Base-by-base conservation (phyloP, 2,888 invertebrate genomes). In the Athripsodes cinereus region DNA sequence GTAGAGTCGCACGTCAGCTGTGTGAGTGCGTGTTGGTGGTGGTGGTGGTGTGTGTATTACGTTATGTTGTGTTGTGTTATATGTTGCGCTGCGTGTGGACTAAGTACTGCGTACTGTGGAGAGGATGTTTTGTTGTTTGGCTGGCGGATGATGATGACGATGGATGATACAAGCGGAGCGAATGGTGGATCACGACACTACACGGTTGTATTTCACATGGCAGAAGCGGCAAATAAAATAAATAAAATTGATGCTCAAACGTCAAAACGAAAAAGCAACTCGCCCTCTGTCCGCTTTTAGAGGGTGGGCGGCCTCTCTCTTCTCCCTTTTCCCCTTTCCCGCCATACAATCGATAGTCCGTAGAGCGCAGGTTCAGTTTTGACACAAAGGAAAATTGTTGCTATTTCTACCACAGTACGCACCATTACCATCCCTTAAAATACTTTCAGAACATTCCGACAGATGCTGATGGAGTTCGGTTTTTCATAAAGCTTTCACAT, bases 181-280 rank as follows among this genome's bases (percentile, higher is more conserved):
- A 10, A 44, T 44, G 44, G 44, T 18, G n/a, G 5, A 5, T 8
- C 44, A 10, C 44, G 44, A 16, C 13, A 13, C 13, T 19, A 11
- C 47, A 48, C n/a, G 52, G 47, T 19, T 40, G 47, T n/a, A 35
- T 40, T 22, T 58, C 55, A 55, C 58, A 58, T 58, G 58, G 54
- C 55, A 55, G 54, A 58, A 58, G 58, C 58, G 54, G 58, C 58
- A 58, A 58, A 58, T 51, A 54, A 58, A 54, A 57, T 44, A 47
- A 54, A 58, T 50, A 20, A 58, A 54, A 47, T 20, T 22, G 54
- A 50, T 40, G 53, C 54, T 46, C 58, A 55, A 58, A 58, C 52
- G 58, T 54, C 54, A 58, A 58, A 58, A 49, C 44, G 54, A 55
- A 50, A 22, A 55, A 54, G 13, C 40, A 16, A 13, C 26, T 40